These are phyloP conservation scores for Oxyura jamaicensis DNA, from an alignment of 2,113 vertebrate genomes.

Conservation along the genomic window DNA sequence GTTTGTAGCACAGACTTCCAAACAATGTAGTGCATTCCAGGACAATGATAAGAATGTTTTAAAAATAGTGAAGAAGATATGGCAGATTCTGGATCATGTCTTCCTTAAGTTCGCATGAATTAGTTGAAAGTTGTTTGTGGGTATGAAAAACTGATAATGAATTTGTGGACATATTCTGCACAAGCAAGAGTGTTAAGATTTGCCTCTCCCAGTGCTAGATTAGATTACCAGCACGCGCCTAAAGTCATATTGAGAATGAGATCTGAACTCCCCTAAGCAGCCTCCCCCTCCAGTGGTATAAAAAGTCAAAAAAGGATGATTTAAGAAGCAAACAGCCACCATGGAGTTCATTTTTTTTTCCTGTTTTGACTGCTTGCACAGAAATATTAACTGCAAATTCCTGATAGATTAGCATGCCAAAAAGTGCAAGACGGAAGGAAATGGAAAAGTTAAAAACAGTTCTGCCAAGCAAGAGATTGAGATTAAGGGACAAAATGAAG, in stretches of 20 bases:
- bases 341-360: not conserved
- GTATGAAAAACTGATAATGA: not conserved
- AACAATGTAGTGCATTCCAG: not conserved
- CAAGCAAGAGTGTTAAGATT: not conserved
- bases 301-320: not conserved
- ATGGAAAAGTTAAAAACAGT: constrained; percentile 1
- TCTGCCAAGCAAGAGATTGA: not conserved
- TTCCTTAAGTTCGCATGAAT: not conserved
- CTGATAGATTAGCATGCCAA: not conserved
- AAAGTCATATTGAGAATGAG: not conserved
- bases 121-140: not conserved
- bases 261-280: constrained; percentile 2
- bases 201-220: not conserved
- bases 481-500: not conserved
- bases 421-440: not conserved
- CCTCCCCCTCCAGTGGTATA: not conserved
- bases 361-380: not conserved
- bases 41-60: not conserved
- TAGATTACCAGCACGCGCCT: not conserved
- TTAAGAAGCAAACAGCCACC: constrained; percentile 9
- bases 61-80: not conserved
- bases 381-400: not conserved
- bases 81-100: not conserved
- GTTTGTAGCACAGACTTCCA: not conserved
- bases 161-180: not conserved